Evolutionary conservation across 2,888 invertebrate species (phyloP), one percentile per base, ranked within the genome.

Genomic region (Taphrorychus bicolor): DNA sequence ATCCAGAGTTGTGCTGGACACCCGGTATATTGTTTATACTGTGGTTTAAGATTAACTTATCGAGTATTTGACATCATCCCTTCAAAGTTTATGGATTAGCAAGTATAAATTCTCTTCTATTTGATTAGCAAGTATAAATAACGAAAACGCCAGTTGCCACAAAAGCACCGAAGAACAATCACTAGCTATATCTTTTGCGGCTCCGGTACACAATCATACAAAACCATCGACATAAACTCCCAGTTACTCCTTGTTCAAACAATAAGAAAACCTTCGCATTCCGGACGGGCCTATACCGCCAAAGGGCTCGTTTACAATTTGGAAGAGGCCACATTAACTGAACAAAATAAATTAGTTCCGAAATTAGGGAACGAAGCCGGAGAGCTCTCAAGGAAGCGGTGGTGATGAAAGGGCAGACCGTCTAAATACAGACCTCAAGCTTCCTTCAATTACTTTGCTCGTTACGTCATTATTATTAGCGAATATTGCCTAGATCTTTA

Each of bases 391-490:
- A 54, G 61, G 42, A 61, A 21, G 18, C 11, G 60, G n/a, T 11
- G 40, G 21, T 9, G 22, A 49, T 60, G 60, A 60, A 51, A 42
- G 60, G 21, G 16, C 54, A 21, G 60, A 54, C 42, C 41, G 53
- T 61, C 53, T 54, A 54, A 53, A 61, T 54, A 54, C 54, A 61
- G 21, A 54, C 68, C 72, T 71, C 72, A 73, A 72, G 74, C 71
- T 75, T 75, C 74, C 72, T 74, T 72, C 74, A 76, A 76, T 61
- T 45, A 61, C 76, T 78, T 77, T 77, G 77, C 77, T 76, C 77
- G 71, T 73, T 72, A 73, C 74, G 72, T 71, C 74, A 75, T 76
- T 77, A 77, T 76, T 77, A 78, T 78, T 77, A 78, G 48, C n/a
- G n/a, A n/a, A n/a, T n/a, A n/a, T n/a, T n/a, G n/a, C n/a, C n/a